Base-by-base conservation (phyloP, 1,140 invertebrate species). In the Saccostrea echinata region DNA sequence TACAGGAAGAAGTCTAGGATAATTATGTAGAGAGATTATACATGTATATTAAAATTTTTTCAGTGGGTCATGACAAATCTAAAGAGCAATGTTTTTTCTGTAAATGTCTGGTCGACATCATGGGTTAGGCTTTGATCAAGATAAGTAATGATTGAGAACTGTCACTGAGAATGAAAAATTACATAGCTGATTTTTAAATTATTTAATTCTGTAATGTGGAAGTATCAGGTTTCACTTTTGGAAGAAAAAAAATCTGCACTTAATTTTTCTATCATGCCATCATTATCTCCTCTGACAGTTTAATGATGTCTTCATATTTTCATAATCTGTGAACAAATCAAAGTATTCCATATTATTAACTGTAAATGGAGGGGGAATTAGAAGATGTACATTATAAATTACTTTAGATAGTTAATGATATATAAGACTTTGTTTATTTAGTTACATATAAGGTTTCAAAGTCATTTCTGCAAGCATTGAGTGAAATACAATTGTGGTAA, bases 381-480 rank as follows among this genome's bases (percentile, higher is more conserved):
- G 27, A 24, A 33, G 27, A 33, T 33, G 30, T 76, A 76, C 68
- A 33, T 27, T n/a, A 30, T 27, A 76, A 76, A 76, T 76, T 33
- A 33, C 27, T 33, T 30, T 76, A 76, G 27, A 76, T 76, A 18
- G 68, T 12, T 30, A 35, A 76, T 76, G 68, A 33, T 33, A 76
- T 76, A 18, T 21, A 61, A 61, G 18, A 61, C 55, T 76, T 30
- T 76, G 68, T 76, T 9, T 76, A 76, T 76, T 76, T 76, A 30
- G 68, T 76, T 76, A 76, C 68, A 76, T 76, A 76, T 76, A 76
- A 76, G 30, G 27, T 76, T 76, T 76, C 68, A 76, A 76, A 30
- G n/a, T 71, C 8, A 12, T 30, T 11, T 71, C 13, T 76, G 9
- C 2, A 27, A 33, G 27, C 55, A 76, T 33, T 76, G 68, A 30